Evolutionary conservation across 23 tunicate species (phyloP), one percentile per base, ranked within the genome.

Genomic region (Phallusia fumigata): DNA sequence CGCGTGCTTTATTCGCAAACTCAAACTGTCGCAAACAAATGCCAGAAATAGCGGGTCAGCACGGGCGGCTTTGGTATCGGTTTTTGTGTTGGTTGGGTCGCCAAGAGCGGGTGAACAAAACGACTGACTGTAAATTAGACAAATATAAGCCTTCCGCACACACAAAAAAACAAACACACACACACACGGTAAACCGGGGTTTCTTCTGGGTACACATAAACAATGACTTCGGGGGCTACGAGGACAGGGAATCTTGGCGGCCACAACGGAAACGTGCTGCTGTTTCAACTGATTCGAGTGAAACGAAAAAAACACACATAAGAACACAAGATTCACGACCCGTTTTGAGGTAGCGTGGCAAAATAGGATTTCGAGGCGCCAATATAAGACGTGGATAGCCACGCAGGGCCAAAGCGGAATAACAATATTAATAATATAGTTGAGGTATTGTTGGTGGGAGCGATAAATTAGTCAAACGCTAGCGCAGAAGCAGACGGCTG

Each of bases 1-100:
- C 69, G 69, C 69, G 69, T 24, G 69, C 26, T 58, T 58, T 58
- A 6, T 58, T 58, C 69, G 69, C 69, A 58, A 58, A 58, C 69
- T 24, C 69, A 58, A 24, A 24, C 69, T 22, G 28, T 6, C 69
- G 28, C 69, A 58, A 58, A 21, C 69, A 58, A 21, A 21, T 3
- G 26, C 69, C 8, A 40, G 8, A 40, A 5, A 10, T 40, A 40
- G 10, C 47, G 47, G 47, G 28, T 58, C 69, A 58, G 69, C 69
- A 58, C 69, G 26, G 69, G 15, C 69, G 69, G 28, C 58, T 58
- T 58, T 58, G 69, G 69, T 58, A 58, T 58, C 69, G 69, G 69
- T 58, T 58, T 40, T 40, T 58, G 69, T 58, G 69, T 58, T 13
- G 69, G 18, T 51, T 51, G 15, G 58, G 69, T 5, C 69, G 69